A percentile compares a stretch with the other conserved stretches of the same genome.
phyloP scores from a whole-genome alignment of 2,797 vertebrate genomes.

The Valencia hispanica region DNA sequence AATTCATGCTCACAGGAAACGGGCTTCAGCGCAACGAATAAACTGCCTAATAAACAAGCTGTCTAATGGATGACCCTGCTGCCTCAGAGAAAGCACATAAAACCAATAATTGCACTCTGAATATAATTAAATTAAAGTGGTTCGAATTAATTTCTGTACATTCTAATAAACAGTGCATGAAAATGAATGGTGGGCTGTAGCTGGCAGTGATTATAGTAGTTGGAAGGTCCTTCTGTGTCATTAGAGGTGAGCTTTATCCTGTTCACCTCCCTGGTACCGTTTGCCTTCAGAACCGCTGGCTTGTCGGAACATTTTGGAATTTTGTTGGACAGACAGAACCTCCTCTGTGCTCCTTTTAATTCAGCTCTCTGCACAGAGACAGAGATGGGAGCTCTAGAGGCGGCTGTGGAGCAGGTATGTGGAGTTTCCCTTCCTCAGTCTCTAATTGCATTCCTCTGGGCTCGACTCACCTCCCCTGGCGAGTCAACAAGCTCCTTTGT shows the following conservation, averaged over 20 bases:
- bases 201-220: conserved; percentile 52
- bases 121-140: conserved; percentile 41
- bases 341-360: background rate
- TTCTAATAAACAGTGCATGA: conserved; percentile 40
- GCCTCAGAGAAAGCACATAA: conserved; percentile 6
- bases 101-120: conserved; percentile 27
- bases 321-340: background rate
- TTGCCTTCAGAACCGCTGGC: conserved; percentile 15
- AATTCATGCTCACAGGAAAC: background rate
- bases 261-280: conserved; percentile 27
- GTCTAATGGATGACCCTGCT: background rate
- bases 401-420: conserved; percentile 37
- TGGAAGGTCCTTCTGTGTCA: conserved; percentile 37
- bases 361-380: conserved; percentile 1
- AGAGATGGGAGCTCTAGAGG: background rate
- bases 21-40: background rate
- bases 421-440: conserved; percentile 34
- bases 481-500: conserved; percentile 55
- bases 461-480: conserved; percentile 37
- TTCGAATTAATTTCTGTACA: conserved; percentile 40
- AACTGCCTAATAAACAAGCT: conserved; percentile 1
- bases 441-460: conserved; percentile 61
- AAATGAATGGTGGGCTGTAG: conserved; percentile 33
- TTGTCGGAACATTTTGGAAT: background rate
- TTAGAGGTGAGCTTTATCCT: conserved; percentile 52